phyloP scores from a whole-genome alignment of 2,888 invertebrate species.

The Epinotia bilunana region DNA sequence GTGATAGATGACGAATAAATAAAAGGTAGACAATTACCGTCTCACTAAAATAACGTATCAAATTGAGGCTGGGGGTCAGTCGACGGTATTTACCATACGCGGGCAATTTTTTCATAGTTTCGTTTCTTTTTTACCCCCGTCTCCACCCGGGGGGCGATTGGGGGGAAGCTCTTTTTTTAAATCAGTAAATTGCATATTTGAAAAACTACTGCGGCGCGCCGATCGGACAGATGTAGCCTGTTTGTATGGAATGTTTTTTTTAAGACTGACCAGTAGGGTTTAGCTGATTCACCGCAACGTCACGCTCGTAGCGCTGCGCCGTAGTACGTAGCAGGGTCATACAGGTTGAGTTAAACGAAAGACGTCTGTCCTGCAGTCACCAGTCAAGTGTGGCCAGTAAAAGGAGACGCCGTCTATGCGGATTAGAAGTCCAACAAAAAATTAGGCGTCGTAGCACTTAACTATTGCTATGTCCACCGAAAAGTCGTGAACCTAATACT shows the following conservation, averaged over 20 bases:
- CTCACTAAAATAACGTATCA: conserved; percentile 55
- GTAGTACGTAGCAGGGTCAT: too few relatives aligned
- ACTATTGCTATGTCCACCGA: too few relatives aligned
- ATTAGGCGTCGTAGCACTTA: too few relatives aligned
- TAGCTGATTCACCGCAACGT: background rate
- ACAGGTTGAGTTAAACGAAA: too few relatives aligned
- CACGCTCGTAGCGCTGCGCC: too few relatives aligned
- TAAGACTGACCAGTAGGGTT: conserved; percentile 20
- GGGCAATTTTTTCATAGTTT: conserved; percentile 71
- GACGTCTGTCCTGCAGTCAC: too few relatives aligned
- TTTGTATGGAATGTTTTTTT: conserved; percentile 47
- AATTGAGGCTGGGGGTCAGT: conserved; percentile 63
- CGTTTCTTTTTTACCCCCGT: conserved; percentile 74
- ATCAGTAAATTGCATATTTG: conserved; percentile 84
- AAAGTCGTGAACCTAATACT: too few relatives aligned
- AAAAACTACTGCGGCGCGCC: conserved; percentile 73
- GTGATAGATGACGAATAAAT: too few relatives aligned
- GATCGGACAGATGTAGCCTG: conserved; percentile 57
- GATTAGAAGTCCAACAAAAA: too few relatives aligned
- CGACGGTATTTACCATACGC: conserved; percentile 77
- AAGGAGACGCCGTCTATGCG: too few relatives aligned
- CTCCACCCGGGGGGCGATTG: conserved; percentile 71
- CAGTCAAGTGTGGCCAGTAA: too few relatives aligned
- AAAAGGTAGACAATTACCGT: conserved; percentile 1
- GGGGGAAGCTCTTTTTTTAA: conserved; percentile 71